Conservation (phyloP, 1,140 invertebrate genomes). For the Paralvinella palmiformis region DNA sequence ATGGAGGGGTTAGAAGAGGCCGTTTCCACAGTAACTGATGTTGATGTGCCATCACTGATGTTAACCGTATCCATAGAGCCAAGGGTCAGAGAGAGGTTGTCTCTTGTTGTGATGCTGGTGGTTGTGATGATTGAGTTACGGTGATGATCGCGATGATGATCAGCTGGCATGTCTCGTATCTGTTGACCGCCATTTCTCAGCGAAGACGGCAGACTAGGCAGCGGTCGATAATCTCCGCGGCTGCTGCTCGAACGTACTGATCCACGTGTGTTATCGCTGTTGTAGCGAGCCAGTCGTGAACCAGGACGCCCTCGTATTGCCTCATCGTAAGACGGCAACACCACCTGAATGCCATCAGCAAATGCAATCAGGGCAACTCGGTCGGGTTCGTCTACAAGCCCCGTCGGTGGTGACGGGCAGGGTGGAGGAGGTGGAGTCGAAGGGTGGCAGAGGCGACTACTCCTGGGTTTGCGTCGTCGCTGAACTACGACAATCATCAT, state of each 20-base stretch:
- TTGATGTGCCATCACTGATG: constrained; percentile 41
- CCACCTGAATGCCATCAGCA: constrained; percentile 32
- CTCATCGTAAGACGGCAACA: constrained; percentile 43
- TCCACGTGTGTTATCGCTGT: background rate
- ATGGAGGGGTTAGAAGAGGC: constrained; percentile 41
- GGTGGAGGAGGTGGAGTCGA: constrained; percentile 30
- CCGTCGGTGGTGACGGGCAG: constrained; percentile 14
- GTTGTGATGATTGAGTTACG: constrained; percentile 38
- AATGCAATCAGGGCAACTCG: constrained; percentile 38
- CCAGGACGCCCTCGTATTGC: constrained; percentile 25
- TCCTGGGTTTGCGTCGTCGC: constrained; percentile 34
- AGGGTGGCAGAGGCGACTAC: constrained; percentile 29
- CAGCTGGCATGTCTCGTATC: background rate
- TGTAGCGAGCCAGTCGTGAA: constrained; percentile 4
- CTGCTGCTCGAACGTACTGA: constrained; percentile 10
- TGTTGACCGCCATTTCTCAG: constrained; percentile 21
- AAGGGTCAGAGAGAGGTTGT: constrained; percentile 39
- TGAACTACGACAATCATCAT: constrained; percentile 41
- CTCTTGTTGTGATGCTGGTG: constrained; percentile 42
- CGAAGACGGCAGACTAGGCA: constrained; percentile 37
- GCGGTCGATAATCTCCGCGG: constrained; percentile 27
- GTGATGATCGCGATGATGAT: constrained; percentile 23
- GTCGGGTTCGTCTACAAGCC: constrained; percentile 37
- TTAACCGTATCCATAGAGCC: constrained; percentile 46
- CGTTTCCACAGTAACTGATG: constrained; percentile 34